Base-by-base conservation (phyloP, 2,888 invertebrate species). In the Chironomus riparius region DNA sequence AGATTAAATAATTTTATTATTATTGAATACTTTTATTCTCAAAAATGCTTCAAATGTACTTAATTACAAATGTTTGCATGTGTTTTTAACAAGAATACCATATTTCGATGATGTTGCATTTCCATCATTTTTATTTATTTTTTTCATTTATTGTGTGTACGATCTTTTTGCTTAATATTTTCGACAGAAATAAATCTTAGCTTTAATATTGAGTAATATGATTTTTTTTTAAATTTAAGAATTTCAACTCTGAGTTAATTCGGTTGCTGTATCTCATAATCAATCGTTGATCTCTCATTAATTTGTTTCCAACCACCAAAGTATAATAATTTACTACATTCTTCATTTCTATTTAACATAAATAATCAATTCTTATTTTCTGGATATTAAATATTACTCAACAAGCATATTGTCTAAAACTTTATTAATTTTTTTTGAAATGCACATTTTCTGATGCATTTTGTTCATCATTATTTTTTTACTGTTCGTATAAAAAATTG, bases 281-380 rank as follows among this genome's bases (percentile, higher is more conserved):
- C 56, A 18, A 56, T 56, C 65, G 50, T 56, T 21, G 13, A 13
- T 47, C 50, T n/a, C 38, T 48, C 10, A 4, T 56, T 56, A 71
- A 71, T 56, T 71, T 71, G 71, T 71, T 71, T 71, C 71, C 71
- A 71, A 71, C 71, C 71, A 71, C 71, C 71, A 50, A n/a, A 21
- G 22, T 28, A 10, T 38, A 50, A 10, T 50, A 56, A 56, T 56
- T 50, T 38, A 38, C 38, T 38, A 2, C 38, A 38, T 38, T 10
- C 38, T 4, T 38, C 38, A 38, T 38, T 38, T 38, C 2, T 38
- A 38, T 38, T 38, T 38, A 38, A 38, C 38, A 38, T 38, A 38
- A 38, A 38, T 38, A 38, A 38, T 38, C 38, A 38, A 47, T 68
- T 68, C n/a, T 38, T 10, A 68, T 68, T 28, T 38, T 15, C 68